Evolutionary conservation across 2,888 invertebrate species (phyloP).

Genomic region (Lithophane ornitopus): DNA sequence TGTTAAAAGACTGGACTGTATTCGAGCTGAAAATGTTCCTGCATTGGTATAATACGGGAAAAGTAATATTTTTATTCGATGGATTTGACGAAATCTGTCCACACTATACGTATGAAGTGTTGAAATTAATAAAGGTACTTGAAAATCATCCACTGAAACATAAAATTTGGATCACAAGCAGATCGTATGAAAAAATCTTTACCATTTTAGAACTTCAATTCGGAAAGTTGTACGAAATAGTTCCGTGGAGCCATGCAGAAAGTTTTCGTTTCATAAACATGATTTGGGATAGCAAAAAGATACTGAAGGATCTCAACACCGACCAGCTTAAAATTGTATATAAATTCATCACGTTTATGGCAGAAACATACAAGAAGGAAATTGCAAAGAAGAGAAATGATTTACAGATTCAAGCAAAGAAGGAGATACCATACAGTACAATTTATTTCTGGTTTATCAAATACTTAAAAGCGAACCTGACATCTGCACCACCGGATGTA

Average conservation of each 20-base stretch:
- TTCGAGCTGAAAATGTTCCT: slow-evolving; percentile 53
- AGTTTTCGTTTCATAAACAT: neutral
- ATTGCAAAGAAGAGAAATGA: slow-evolving; percentile 1
- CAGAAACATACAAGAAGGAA: neutral
- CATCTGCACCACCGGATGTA: neutral
- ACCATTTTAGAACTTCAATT: slow-evolving; percentile 26
- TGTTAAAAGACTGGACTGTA: slow-evolving; percentile 8
- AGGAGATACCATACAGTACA: neutral
- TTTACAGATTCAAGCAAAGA: slow-evolving; percentile 6
- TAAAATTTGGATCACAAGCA: slow-evolving; percentile 55
- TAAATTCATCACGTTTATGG: slow-evolving; percentile 6
- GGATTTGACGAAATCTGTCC: slow-evolving; percentile 65
- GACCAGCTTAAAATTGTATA: neutral
- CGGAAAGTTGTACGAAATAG: neutral
- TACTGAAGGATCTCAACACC: neutral
- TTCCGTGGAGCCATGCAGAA: neutral
- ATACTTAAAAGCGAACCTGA: slow-evolving; percentile 1
- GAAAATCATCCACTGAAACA: slow-evolving; percentile 2
- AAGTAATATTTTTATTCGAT: slow-evolving; percentile 56
- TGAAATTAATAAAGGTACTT: slow-evolving; percentile 26
- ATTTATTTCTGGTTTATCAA: slow-evolving; percentile 15
- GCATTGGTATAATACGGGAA: slow-evolving; percentile 40
- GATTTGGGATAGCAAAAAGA: neutral
- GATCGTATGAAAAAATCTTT: slow-evolving; percentile 48
- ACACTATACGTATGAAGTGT: slow-evolving; percentile 38